Evolutionary conservation across 2,113 vertebrate species (phyloP).

Genomic region (Elachura formosa): DNA sequence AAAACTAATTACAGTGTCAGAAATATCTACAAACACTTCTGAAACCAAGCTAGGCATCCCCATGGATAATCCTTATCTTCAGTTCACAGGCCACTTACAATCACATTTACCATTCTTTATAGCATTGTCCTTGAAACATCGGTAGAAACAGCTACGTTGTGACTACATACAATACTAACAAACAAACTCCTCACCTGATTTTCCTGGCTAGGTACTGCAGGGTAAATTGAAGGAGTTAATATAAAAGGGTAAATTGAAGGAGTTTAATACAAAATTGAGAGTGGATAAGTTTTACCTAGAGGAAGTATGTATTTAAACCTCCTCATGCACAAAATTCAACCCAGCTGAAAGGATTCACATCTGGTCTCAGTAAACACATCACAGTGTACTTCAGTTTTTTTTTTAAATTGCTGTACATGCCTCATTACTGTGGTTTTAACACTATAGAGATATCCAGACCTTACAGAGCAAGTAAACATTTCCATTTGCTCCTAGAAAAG

Average conservation of each 20-base stretch:
- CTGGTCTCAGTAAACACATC: neutral
- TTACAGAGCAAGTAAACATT: rapidly evolving
- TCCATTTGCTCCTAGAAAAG: neutral
- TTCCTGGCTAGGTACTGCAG: neutral
- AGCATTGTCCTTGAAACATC: neutral
- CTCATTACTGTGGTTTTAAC: neutral
- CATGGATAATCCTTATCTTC: neutral
- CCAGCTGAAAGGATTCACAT: neutral
- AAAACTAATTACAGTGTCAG: neutral
- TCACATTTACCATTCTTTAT: neutral
- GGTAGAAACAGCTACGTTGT: rapidly evolving
- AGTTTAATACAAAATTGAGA: neutral
- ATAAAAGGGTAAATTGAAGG: neutral
- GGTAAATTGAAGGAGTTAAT: neutral
- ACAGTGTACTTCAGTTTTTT: neutral
- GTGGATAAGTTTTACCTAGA: neutral
- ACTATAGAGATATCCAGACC: neutral
- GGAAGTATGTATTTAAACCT: neutral
- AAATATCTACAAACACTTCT: neutral
- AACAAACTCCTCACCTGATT: neutral
- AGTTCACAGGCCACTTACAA: neutral
- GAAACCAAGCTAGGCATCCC: neutral
- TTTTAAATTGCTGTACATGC: neutral
- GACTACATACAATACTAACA: too few species aligned
- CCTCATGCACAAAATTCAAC: neutral